Base-by-base conservation (phyloP, 2,888 invertebrate species). In the Sclerodermus sp. region DNA sequence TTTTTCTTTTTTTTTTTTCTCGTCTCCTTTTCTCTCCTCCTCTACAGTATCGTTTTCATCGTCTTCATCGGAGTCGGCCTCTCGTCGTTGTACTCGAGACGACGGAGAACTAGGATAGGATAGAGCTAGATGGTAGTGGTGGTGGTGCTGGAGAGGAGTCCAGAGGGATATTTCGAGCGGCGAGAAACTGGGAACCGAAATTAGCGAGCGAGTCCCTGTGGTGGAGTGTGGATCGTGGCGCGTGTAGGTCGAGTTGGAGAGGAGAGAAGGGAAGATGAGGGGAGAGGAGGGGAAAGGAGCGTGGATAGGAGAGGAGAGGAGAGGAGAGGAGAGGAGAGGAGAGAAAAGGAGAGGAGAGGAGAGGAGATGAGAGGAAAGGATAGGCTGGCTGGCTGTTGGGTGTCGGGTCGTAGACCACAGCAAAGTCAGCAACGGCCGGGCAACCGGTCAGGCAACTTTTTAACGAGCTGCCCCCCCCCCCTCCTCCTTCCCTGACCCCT, bases 391-490 rank as follows among this genome's bases (percentile, higher is more conserved):
- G 3, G 23, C 23, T 67, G 66, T 60, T 57, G 71, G 70, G 68
- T 73, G 70, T 73, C 74, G 71, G 73, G 72, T 76, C 76, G 74
- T 74, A 74, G 73, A 76, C 76, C 76, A 75, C 73, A 70, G 23
- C 23, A 43, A 57, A 69, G 71, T 69, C 71, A 71, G 66, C 68
- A 66, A 58, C 64, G 65, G 66, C 67, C 74, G 71, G 67, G 70
- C 71, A 77, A 77, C 77, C 77, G 77, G 77, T 77, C 76, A 71
- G 62, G 71, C 76, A 76, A 77, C 77, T 77, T 77, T 77, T 77
- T 77, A 77, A 77, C 77, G 75, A 77, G 76, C 71, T 66, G 69
- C 64, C 23, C 23, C 23, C 23, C 8, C 8, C 8, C 23, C 8
- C 23, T 23, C 23, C 23, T 23, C 23, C 4, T 23, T 62, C 57